These are phyloP conservation scores for Nyctereutes procyonoides DNA, from an alignment of 2,113 vertebrate genomes.

Conservation along the genomic window DNA sequence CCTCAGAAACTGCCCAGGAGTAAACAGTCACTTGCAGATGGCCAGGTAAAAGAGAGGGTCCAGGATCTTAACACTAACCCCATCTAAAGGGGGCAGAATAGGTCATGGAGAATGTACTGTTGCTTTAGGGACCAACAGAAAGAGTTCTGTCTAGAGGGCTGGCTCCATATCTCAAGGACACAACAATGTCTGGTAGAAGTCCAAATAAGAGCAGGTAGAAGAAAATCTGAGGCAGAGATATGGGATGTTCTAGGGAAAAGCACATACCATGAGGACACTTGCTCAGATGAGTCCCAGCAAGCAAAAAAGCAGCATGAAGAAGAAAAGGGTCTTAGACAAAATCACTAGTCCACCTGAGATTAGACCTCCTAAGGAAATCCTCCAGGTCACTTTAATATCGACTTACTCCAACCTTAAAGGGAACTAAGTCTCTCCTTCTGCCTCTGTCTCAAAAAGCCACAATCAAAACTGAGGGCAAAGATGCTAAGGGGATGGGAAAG, in stretches of 20 bases:
- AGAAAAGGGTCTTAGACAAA: neutral
- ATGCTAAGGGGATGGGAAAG: too few species aligned
- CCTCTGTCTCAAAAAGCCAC: neutral
- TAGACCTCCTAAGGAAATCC: neutral
- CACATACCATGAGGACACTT: neutral
- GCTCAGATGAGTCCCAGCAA: neutral
- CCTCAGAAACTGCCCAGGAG: neutral
- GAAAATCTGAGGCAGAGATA: neutral
- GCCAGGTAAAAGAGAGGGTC: neutral
- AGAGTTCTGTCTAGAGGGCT: neutral
- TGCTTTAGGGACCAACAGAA: neutral
- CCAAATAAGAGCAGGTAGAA: neutral
- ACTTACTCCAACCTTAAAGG: neutral
- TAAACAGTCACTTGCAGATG: neutral
- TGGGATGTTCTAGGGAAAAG: neutral
- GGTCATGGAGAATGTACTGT: neutral
- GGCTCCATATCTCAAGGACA: neutral
- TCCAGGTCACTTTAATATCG: neutral
- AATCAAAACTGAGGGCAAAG: neutral
- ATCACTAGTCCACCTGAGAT: neutral
- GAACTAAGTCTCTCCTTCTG: neutral
- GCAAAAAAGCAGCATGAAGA: rapidly evolving
- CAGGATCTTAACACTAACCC: neutral
- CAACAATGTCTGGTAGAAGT: neutral
- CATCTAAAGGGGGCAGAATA: neutral